Base-by-base conservation (phyloP, 2,888 invertebrate genomes). In the Drosophila percnosoma region DNA sequence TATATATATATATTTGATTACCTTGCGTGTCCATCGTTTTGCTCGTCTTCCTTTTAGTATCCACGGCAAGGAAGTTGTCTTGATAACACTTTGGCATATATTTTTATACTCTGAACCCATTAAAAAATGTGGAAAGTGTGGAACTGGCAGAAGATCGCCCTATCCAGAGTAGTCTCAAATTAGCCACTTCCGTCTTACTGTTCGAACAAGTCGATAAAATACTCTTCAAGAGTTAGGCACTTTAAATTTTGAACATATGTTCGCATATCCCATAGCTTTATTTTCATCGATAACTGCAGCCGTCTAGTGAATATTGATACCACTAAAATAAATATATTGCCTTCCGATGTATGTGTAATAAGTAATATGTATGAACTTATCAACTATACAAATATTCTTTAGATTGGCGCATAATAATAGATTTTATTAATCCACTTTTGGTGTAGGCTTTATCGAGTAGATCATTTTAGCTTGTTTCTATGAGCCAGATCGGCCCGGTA, bases 71-170 rank as follows among this genome's bases (percentile, higher is more conserved):
- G 8, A 1, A 11, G 6, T 3, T 42, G 21, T 21, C 21, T 42
- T 21, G 21, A 45, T 45, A 15, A 45, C 21, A 13, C 0, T 42
- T 13, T 21, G 21, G 13, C 42, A 42, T 6, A 21, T 21, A 3
- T 13, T 6, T 21, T 0, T 13, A 42, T 21, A 21, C 13, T 4
- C 21, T 7, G 21, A 21, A 21, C 21, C 3, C 21, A 8, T 38
- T 40, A 4, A n/a, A n/a, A 38, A 10, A n/a, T n/a, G 18, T 40
- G 40, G 1, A 40, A 18, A 45, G 4, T 24, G 21, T 24, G 8
- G 0, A 45, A 24, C 8, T 2, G 15, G 0, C 24, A 24, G 45
- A 7, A 15, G 21, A 2, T 2, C 0, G 8, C 7, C 0, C 2
- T 8, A 45, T 24, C 15, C 13, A 45, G 2, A 45, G 8, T 4